Evolutionary conservation across 2,888 invertebrate species (phyloP), one percentile per base, ranked within the genome.

Genomic region (Molorchus minor): DNA sequence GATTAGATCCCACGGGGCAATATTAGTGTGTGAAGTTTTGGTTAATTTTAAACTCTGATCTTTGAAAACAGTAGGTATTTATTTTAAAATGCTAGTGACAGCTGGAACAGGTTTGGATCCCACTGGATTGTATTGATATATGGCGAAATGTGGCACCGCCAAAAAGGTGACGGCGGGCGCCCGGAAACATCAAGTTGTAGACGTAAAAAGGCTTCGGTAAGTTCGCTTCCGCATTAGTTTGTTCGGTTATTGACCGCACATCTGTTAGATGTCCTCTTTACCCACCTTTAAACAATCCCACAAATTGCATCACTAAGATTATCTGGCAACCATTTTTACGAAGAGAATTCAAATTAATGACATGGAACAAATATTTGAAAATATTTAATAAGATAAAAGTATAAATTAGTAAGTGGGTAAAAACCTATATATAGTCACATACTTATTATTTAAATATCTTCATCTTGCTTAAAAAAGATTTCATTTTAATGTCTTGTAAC

Each of bases 101-200:
- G 64, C 63, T 60, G 76, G 75, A 44, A 76, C 76, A 65, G 71
- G 73, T 45, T 64, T 78, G 67, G 80, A 80, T 64, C 81, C 81
- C 40, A 81, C 81, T 33, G 81, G 80, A 70, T 75, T 80, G 63
- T 81, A 81, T 73, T 81, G 71, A 78, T 15, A 61, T 56, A 51
- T 47, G 46, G 46, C 52, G 61, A 10, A 29, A 72, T 80, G 80
- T 79, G 80, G 80, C 79, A 78, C 67, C 76, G 77, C 64, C 73
- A 75, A 66, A 75, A 74, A 71, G 79, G 80, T 74, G 79, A 80
- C 76, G 81, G 80, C 59, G 81, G 80, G 68, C 80, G 80, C 67
- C 78, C 77, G 62, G 80, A 80, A 73, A 81, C 81, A 65, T 80
- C 81, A 69, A 81, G 81, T 72, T 77, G 80, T 70, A 76, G 81